These are phyloP conservation scores for Cephus pulcher DNA, from an alignment of 2,888 invertebrate genomes.

Conservation along the genomic window DNA sequence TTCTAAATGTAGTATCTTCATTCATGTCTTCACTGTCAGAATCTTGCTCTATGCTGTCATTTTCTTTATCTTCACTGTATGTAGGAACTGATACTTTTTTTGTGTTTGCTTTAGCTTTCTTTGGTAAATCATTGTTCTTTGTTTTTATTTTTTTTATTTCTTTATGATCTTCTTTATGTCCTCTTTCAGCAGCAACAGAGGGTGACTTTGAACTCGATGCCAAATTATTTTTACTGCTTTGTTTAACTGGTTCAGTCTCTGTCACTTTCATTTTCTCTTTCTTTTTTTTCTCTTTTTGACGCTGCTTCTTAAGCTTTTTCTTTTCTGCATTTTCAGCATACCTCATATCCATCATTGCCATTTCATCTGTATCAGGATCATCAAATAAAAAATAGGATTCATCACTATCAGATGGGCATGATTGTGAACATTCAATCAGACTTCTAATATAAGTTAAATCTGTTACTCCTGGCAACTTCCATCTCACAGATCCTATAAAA, in stretches of 20 bases:
- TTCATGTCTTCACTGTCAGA: not conserved
- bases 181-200: not conserved
- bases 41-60: not conserved
- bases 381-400: not conserved
- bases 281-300: constrained; percentile 24
- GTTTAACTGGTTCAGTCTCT: not conserved
- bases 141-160: not conserved
- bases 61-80: not conserved
- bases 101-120: not conserved
- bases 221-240: not conserved
- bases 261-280: not conserved
- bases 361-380: not conserved
- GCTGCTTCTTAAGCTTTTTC: constrained; percentile 28
- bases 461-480: not conserved
- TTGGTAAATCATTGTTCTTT: not conserved
- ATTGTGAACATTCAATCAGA: not conserved
- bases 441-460: not conserved
- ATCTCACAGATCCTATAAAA: not conserved
- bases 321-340: constrained; percentile 16
- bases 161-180: not conserved
- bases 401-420: not conserved
- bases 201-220: not conserved
- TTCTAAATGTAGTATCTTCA: not conserved
- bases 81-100: not conserved
- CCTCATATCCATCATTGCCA: not conserved